phyloP scores from a whole-genome alignment of 2,888 invertebrate genomes.

The Meliscaeva auricollis region DNA sequence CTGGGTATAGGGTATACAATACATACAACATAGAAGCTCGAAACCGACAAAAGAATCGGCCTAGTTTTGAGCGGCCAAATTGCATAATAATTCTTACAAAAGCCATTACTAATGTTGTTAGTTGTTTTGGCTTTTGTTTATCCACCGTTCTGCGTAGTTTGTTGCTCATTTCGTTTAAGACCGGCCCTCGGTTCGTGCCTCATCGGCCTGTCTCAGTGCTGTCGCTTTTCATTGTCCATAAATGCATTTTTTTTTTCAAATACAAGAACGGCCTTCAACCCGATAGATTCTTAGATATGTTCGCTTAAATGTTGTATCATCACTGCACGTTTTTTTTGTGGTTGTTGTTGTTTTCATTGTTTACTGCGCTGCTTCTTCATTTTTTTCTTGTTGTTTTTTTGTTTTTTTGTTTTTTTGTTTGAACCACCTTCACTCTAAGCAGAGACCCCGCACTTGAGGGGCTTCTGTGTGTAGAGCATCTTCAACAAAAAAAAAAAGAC shows the following conservation, averaged over 20 bases:
- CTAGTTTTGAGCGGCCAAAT: conserved; percentile 72
- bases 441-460: conserved; percentile 25
- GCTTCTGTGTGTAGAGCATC: conserved; percentile 56
- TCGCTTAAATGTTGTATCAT: conserved; percentile 75
- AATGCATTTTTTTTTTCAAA: conserved; percentile 34
- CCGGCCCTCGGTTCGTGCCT: conserved; percentile 1
- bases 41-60: conserved; percentile 76
- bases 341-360: conserved; percentile 57
- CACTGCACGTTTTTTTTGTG: conserved; percentile 41
- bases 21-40: neutral
- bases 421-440: conserved; percentile 30
- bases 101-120: conserved; percentile 72
- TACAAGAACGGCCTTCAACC: conserved; percentile 72
- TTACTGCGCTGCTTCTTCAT: conserved; percentile 58
- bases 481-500: neutral
- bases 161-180: conserved; percentile 36
- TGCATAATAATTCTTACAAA: conserved; percentile 76
- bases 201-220: neutral
- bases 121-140: conserved; percentile 61
- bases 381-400: conserved; percentile 4
- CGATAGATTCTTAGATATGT: conserved; percentile 73
- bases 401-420: neutral
- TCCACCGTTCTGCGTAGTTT: conserved; percentile 55
- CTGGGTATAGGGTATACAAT: neutral
- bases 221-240: conserved; percentile 57